phyloP scores from a whole-genome alignment of 1,140 invertebrate genomes.

The Drosophila navojoa region DNA sequence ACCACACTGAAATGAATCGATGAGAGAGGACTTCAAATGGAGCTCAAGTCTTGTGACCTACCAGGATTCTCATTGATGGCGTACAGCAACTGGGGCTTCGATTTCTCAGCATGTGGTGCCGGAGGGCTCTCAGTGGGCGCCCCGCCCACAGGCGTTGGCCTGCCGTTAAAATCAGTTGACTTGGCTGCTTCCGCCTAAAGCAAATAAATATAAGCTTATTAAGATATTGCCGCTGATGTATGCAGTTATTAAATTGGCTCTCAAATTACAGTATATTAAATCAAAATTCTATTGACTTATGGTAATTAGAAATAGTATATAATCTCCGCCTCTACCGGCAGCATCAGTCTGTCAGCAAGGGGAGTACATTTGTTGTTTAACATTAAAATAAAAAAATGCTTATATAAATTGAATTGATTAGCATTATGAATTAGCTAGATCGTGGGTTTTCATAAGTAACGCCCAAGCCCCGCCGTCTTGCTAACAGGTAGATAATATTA shows the following conservation, averaged over 20 bases:
- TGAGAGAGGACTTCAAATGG: not conserved
- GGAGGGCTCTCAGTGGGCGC: constrained; percentile 1
- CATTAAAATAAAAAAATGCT: constrained; percentile 42
- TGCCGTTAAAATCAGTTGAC: constrained; percentile 12
- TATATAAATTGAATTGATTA: constrained; percentile 57
- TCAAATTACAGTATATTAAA: constrained; percentile 39
- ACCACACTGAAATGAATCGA: constrained; percentile 85
- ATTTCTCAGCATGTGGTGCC: constrained; percentile 36
- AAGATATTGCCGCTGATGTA: constrained; percentile 15
- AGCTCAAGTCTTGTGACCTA: not conserved
- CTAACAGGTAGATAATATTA: constrained; percentile 20
- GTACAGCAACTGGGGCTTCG: constrained; percentile 85
- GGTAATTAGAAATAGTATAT: constrained; percentile 40
- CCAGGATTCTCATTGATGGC: constrained; percentile 91
- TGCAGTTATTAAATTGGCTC: constrained; percentile 8
- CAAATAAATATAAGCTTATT: constrained; percentile 16
- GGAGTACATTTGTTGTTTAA: constrained; percentile 43
- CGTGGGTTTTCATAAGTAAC: constrained; percentile 11
- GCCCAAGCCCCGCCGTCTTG: constrained; percentile 9
- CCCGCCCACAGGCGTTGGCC: constrained; percentile 22
- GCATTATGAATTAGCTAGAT: constrained; percentile 44
- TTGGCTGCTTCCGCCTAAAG: constrained; percentile 42
- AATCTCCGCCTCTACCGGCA: not conserved
- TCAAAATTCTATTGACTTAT: constrained; percentile 60
- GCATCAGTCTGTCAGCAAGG: not conserved